These are phyloP conservation scores for Dinothrombium tinctorium DNA, from an alignment of 1,140 invertebrate species.

Conservation along the genomic window DNA sequence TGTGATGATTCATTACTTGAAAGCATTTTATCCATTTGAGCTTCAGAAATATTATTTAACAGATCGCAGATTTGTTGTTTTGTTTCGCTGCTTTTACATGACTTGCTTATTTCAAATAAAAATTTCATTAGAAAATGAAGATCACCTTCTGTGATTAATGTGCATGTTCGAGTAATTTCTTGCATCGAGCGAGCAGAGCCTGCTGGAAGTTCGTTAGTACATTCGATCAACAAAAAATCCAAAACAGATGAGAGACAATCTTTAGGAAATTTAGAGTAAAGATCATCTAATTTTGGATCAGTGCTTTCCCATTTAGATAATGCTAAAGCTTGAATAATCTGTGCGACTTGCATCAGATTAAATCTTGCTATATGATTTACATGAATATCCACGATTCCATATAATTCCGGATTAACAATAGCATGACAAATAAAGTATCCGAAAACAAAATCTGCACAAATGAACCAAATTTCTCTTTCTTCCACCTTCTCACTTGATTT, in stretches of 20 bases:
- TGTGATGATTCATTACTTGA: neutral
- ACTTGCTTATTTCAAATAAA: neutral
- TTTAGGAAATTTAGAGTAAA: conserved; percentile 14
- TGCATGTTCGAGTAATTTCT: conserved; percentile 32
- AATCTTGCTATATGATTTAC: conserved; percentile 69
- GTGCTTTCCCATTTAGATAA: conserved; percentile 55
- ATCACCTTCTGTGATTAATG: conserved; percentile 40
- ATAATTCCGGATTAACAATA: conserved; percentile 81
- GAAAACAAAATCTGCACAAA: conserved; percentile 79
- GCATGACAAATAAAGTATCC: conserved; percentile 86
- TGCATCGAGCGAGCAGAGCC: conserved; percentile 19
- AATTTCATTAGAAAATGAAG: conserved; percentile 32
- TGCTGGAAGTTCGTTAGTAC: conserved; percentile 23
- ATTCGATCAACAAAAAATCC: conserved; percentile 40
- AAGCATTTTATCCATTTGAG: neutral
- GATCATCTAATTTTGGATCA: conserved; percentile 21
- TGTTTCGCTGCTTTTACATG: neutral
- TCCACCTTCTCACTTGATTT: conserved; percentile 22
- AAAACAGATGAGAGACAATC: conserved; percentile 45
- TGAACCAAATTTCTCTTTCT: conserved; percentile 33
- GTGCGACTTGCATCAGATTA: conserved; percentile 60
- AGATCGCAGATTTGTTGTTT: neutral
- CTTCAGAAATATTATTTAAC: neutral
- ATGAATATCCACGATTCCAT: conserved; percentile 68
- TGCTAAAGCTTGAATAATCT: conserved; percentile 73